Evolutionary conservation across 2,113 vertebrate genomes (phyloP).

Genomic region (Trochalopteron elliotii): DNA sequence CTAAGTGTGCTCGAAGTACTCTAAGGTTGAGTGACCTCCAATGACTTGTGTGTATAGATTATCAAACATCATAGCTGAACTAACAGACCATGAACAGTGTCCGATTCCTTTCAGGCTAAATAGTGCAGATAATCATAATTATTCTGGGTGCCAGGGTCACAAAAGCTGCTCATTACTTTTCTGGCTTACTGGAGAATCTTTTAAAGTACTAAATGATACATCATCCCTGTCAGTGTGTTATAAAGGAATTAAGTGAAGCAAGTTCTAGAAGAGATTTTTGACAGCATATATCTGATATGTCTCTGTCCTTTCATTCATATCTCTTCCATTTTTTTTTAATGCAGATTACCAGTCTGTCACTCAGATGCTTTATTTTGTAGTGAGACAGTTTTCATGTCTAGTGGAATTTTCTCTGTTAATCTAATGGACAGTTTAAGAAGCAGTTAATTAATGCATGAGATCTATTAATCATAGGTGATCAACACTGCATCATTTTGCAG

Average conservation of each 20-base stretch:
- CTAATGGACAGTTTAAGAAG: neutral
- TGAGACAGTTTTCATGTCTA: neutral
- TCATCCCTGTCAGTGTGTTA: slow-evolving; percentile 69
- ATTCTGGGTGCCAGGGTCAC: slow-evolving; percentile 69
- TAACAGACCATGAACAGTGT: slow-evolving; percentile 69
- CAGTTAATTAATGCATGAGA: neutral
- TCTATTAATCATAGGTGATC: neutral
- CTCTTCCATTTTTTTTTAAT: neutral
- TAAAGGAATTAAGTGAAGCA: slow-evolving; percentile 74
- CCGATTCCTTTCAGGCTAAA: slow-evolving; percentile 72
- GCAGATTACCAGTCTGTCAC: slow-evolving; percentile 30
- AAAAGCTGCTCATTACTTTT: slow-evolving; percentile 68
- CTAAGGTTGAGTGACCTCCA: slow-evolving; percentile 68
- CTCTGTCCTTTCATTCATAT: slow-evolving; percentile 61
- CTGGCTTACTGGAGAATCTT: slow-evolving; percentile 66
- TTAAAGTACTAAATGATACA: slow-evolving; percentile 74
- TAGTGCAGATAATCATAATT: slow-evolving; percentile 78
- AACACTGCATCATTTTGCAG: neutral
- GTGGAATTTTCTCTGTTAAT: neutral
- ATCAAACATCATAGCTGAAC: slow-evolving; percentile 71
- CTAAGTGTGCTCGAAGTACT: slow-evolving; percentile 59
- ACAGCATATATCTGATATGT: slow-evolving; percentile 53
- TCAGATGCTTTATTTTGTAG: slow-evolving; percentile 15
- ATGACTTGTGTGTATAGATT: slow-evolving; percentile 66
- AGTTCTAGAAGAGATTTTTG: slow-evolving; percentile 66